Evolutionary conservation across 2,888 invertebrate genomes (phyloP), one percentile per base, ranked within the genome.

Genomic region (Candidula unifasciata): DNA sequence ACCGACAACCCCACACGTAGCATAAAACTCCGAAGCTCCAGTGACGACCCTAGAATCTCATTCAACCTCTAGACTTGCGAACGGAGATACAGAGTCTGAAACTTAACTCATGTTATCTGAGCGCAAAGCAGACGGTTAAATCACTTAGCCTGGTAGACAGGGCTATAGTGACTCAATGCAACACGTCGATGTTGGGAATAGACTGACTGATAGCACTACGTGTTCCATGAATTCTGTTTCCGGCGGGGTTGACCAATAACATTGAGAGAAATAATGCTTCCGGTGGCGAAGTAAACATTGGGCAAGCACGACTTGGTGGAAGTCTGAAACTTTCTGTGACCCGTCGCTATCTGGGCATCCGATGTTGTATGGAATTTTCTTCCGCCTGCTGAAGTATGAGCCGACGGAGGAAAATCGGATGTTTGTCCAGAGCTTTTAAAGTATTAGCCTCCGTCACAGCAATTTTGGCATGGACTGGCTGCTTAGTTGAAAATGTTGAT

Each of bases 381-480:
- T 44, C 52, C 74, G 30, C 6, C 10, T 27, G 30, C 54, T 74
- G 0, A 74, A 71, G 24, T 21, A 80, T 80, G 80, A 57, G 71
- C 54, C 80, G 54, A 44, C 69, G 71, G 52, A 80, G 37, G 30
- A 69, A 57, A 30, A 69, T 10, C 8, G 69, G 69, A 2, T 80
- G 80, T 69, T 60, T 79, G 37, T 30, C 71, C 6, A 27, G 54
- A 37, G 37, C 44, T n/a, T n/a, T 82, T 37, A 82, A 82, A 66
- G 73, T 64, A 37, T 30, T 82, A 44, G 82, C 82, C 5, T 74
- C 74, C 30, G 52, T 54, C 13, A 74, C 33, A 2, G 74, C 82
- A 21, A 44, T 82, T 13, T 24, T 82, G 54, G 24, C 82, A 52
- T 82, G 82, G 37, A 64, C 82, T 5, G 35, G 74, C 27, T 37